Percentiles rank a stretch among this genome's conserved stretches.
These are phyloP conservation scores for Campoplex nolae DNA, from an alignment of 2,888 invertebrate species.

Conservation along the genomic window DNA sequence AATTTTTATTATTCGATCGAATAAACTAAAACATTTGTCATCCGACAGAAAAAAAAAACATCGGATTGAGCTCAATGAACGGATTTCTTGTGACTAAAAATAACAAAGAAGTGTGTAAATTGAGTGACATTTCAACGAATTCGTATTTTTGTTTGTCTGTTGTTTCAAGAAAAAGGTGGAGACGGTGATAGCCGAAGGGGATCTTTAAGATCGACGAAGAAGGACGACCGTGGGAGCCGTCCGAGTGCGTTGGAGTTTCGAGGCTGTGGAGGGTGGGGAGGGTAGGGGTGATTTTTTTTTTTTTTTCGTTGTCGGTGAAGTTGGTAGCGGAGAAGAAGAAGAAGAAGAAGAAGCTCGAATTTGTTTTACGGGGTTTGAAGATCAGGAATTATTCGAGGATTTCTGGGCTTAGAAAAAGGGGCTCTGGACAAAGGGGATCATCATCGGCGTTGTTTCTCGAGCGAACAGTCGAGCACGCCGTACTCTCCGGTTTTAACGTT, in stretches of 20 bases:
- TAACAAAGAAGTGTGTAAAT: background rate
- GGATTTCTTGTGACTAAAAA: background rate
- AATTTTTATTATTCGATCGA: too few species aligned
- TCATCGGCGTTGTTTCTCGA: slow-evolving; percentile 44
- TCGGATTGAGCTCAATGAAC: too few species aligned
- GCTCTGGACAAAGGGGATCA: background rate
- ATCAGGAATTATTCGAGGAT: slow-evolving; percentile 8
- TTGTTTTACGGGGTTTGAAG: slow-evolving; percentile 10
- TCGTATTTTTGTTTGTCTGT: slow-evolving; percentile 12
- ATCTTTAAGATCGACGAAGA: slow-evolving; percentile 73
- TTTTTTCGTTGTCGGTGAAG: background rate
- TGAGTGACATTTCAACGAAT: background rate
- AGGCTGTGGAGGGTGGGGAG: slow-evolving; percentile 58
- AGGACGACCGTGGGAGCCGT: slow-evolving; percentile 64
- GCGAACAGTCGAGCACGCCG: slow-evolving; percentile 44
- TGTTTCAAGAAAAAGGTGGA: slow-evolving; percentile 68
- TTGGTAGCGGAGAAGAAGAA: slow-evolving; percentile 22
- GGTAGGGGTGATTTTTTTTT: slow-evolving; percentile 29
- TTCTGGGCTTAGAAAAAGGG: background rate
- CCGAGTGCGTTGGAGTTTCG: slow-evolving; percentile 49
- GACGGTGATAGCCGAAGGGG: slow-evolving; percentile 73
- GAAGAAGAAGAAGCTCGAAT: background rate
- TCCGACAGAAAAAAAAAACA: too few species aligned
- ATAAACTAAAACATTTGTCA: too few species aligned
- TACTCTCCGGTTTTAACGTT: slow-evolving; percentile 39